Evolutionary conservation across 2,113 vertebrate genomes (phyloP).

Genomic region (Okapia johnstoni): DNA sequence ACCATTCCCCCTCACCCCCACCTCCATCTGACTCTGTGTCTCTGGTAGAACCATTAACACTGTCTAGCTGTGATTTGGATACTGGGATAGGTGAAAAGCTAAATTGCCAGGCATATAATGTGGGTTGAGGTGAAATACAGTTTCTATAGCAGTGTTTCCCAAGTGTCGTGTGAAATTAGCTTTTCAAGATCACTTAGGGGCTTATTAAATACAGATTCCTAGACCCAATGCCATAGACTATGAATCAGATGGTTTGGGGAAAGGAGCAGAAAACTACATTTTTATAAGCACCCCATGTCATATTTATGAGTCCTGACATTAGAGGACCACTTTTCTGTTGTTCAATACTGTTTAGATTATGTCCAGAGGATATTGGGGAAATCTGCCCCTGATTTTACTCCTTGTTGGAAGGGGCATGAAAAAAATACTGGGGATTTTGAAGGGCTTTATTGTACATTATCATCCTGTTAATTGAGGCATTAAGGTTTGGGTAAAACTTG

Average conservation of each 20-base stretch:
- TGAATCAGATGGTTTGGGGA: background rate
- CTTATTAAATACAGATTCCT: background rate
- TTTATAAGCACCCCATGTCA: background rate
- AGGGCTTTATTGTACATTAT: background rate
- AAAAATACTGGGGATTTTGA: background rate
- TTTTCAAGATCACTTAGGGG: background rate
- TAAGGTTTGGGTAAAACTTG: background rate
- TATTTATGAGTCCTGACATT: background rate
- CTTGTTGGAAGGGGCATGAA: background rate
- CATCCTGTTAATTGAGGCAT: background rate
- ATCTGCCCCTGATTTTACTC: background rate
- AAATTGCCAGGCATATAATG: background rate
- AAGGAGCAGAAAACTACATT: background rate
- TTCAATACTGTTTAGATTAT: background rate
- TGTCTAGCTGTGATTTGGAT: background rate
- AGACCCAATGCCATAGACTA: background rate
- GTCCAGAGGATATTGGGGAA: background rate
- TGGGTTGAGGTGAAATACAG: background rate
- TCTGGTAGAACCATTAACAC: background rate
- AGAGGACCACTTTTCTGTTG: background rate
- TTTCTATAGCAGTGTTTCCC: constrained; percentile 1
- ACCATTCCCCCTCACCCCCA: background rate
- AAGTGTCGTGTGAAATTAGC: background rate
- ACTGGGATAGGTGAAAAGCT: background rate
- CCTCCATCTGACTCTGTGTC: background rate